A percentile compares a stretch with the other conserved stretches of the same genome.
These are phyloP conservation scores for Caranx melampygus DNA, from an alignment of 2,113 vertebrate genomes.

Conservation along the genomic window DNA sequence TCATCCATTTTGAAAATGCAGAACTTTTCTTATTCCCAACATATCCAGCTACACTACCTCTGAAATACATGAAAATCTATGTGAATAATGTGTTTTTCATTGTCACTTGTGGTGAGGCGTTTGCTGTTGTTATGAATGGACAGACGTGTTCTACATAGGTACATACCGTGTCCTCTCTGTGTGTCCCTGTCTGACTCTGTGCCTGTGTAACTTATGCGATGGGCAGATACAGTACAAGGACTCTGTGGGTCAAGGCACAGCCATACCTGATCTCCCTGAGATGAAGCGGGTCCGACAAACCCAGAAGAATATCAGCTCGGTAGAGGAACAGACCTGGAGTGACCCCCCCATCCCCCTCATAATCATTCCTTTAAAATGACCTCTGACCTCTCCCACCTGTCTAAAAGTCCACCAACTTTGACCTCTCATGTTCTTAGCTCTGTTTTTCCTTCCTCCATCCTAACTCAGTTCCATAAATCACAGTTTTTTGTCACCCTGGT, in stretches of 20 bases:
- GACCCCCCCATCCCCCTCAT: slow-evolving; percentile 1
- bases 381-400: slow-evolving; percentile 4
- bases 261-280: slow-evolving; percentile 94
- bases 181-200: slow-evolving; percentile 50
- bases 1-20: slow-evolving; percentile 5
- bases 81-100: neutral
- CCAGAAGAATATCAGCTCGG: slow-evolving; percentile 99
- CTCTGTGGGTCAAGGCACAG: slow-evolving; percentile 90
- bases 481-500: slow-evolving; percentile 1
- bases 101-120: slow-evolving; percentile 3
- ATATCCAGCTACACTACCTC: neutral
- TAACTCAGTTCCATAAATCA: slow-evolving; percentile 42
- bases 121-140: slow-evolving; percentile 14
- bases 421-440: neutral
- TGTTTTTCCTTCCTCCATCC: slow-evolving; percentile 39
- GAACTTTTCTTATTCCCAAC: neutral
- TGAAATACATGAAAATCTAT: neutral
- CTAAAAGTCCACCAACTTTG: neutral
- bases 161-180: neutral
- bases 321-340: slow-evolving; percentile 77
- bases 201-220: slow-evolving; percentile 51
- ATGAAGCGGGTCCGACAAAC: slow-evolving; percentile 95
- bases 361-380: neutral
- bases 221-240: slow-evolving; percentile 96
- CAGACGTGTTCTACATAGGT: slow-evolving; percentile 12